Evolutionary conservation across 1,140 invertebrate species (phyloP).

Genomic region (Brachionus rubens): DNA sequence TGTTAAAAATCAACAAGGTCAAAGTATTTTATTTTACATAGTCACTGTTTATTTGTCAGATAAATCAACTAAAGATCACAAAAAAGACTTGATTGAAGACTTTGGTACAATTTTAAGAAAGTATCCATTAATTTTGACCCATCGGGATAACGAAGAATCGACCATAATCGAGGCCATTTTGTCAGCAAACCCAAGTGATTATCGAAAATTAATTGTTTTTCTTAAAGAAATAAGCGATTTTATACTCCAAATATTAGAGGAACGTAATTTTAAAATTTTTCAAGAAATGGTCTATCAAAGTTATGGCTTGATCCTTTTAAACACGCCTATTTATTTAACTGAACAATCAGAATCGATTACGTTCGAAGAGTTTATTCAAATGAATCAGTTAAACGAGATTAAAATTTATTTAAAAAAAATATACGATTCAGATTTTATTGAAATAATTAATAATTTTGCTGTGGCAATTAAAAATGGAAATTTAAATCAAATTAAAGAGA

Average conservation of each 20-base stretch:
- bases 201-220: background rate
- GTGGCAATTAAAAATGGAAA: background rate
- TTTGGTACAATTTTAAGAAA: background rate
- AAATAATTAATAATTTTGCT: background rate
- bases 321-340: constrained; percentile 23
- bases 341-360: background rate
- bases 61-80: background rate
- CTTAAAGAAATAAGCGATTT: constrained; percentile 22
- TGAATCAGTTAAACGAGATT: background rate
- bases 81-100: background rate
- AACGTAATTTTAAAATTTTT: background rate
- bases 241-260: background rate
- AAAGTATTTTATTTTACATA: constrained; percentile 34
- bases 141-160: background rate
- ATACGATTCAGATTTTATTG: background rate
- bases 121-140: background rate
- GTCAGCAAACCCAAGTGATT: background rate
- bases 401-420: constrained; percentile 23
- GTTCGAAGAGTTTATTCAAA: background rate
- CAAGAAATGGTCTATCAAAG: constrained; percentile 37
- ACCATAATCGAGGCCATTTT: constrained; percentile 29
- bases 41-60: background rate
- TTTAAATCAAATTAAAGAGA: background rate
- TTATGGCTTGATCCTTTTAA: constrained; percentile 21
- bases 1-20: constrained; percentile 15